These are phyloP conservation scores for Sylvicapra grimmia DNA, from an alignment of 2,113 vertebrate genomes.

Conservation along the genomic window DNA sequence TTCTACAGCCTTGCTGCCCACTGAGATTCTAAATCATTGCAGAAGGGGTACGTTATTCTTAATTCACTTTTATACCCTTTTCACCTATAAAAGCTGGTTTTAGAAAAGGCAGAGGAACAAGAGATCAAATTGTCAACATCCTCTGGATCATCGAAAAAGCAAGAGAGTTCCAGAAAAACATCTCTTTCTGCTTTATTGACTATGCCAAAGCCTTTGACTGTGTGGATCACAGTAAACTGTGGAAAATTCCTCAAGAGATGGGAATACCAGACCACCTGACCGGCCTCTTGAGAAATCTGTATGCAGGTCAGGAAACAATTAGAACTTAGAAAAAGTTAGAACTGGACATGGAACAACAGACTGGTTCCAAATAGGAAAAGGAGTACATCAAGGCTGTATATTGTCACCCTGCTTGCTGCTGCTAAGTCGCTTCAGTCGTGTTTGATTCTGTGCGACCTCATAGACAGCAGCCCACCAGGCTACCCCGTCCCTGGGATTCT, in stretches of 20 bases:
- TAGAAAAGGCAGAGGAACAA: background rate
- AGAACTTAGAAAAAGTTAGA: background rate
- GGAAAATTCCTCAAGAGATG: background rate
- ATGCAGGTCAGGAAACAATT: background rate
- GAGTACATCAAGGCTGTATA: background rate
- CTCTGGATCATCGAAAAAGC: background rate
- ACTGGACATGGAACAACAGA: background rate
- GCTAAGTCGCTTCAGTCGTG: too few species aligned
- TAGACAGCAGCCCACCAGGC: too few species aligned
- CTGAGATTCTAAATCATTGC: background rate
- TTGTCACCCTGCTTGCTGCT: background rate
- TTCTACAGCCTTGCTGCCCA: background rate
- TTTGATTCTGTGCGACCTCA: too few species aligned
- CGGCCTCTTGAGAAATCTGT: background rate
- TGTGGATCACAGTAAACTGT: background rate
- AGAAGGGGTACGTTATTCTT: background rate
- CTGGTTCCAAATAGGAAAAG: background rate
- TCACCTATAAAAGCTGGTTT: background rate
- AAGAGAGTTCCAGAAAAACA: background rate
- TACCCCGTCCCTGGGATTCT: too few species aligned
- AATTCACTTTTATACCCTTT: background rate
- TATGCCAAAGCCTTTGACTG: background rate
- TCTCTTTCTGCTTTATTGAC: background rate
- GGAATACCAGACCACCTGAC: background rate
- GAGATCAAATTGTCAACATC: background rate